Evolutionary conservation across 2,113 vertebrate genomes (phyloP).

Genomic region (Ptilorrhoa leucosticta): DNA sequence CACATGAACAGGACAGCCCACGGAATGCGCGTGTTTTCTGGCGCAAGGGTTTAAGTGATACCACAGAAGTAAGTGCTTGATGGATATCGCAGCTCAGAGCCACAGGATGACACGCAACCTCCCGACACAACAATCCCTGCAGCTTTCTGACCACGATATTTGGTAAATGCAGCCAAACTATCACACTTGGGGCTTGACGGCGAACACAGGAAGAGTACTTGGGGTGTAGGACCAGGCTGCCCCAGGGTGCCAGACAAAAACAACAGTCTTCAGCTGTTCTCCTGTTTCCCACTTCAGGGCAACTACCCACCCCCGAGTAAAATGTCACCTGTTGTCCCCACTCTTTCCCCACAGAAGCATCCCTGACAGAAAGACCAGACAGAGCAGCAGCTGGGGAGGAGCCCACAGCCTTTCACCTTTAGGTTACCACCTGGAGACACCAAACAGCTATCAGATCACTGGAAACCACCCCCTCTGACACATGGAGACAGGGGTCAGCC

Average conservation of each 20-base stretch:
- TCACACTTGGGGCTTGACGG: neutral
- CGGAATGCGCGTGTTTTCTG: neutral
- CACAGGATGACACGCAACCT: neutral
- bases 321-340: neutral
- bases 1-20: neutral
- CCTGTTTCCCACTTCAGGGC: neutral
- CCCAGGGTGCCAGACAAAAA: neutral
- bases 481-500: neutral
- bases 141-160: fast-evolving
- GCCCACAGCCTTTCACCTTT: neutral
- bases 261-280: neutral
- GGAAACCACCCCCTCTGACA: neutral
- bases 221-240: neutral
- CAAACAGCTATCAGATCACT: neutral
- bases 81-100: neutral
- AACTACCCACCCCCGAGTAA: neutral
- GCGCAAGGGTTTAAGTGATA: neutral
- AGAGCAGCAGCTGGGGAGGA: neutral
- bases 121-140: fast-evolving
- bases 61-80: neutral
- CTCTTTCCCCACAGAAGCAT: neutral
- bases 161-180: neutral
- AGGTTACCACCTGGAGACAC: neutral
- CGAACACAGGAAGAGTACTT: neutral
- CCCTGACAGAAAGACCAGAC: neutral